Evolutionary conservation across 2,888 invertebrate species (phyloP).

Genomic region (Drosophila mimica): DNA sequence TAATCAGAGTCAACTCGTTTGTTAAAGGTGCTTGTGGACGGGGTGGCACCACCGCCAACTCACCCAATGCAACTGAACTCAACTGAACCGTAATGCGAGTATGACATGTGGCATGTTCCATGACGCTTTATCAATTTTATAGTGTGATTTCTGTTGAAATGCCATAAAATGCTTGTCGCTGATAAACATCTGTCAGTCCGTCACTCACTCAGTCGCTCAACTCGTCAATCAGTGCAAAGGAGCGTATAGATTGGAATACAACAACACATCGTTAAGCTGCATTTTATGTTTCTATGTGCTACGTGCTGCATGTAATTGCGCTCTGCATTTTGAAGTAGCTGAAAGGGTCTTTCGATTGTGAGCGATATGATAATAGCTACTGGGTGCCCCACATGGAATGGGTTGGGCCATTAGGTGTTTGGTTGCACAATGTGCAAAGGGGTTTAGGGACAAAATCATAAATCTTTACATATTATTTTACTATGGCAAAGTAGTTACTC

Average conservation of each 20-base stretch:
- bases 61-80: slow-evolving; percentile 11
- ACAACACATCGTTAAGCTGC: slow-evolving; percentile 21
- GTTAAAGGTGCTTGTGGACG: slow-evolving; percentile 14
- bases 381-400: neutral
- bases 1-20: slow-evolving; percentile 13
- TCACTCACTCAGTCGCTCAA: slow-evolving; percentile 26
- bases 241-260: slow-evolving; percentile 23
- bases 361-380: slow-evolving; percentile 27
- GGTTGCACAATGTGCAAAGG: neutral
- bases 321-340: slow-evolving; percentile 46
- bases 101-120: slow-evolving; percentile 34
- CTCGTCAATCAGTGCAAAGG: slow-evolving; percentile 43
- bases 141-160: slow-evolving; percentile 71
- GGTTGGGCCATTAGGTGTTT: slow-evolving; percentile 2
- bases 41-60: slow-evolving; percentile 2
- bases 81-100: slow-evolving; percentile 25
- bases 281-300: slow-evolving; percentile 54
- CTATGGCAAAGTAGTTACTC: neutral
- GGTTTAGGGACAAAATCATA: neutral
- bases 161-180: slow-evolving; percentile 65
- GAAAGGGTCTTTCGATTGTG: slow-evolving; percentile 5
- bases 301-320: slow-evolving; percentile 69
- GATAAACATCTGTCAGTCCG: slow-evolving; percentile 68
- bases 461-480: neutral
- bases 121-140: slow-evolving; percentile 69